A percentile compares a stretch with the other conserved stretches of the same genome.
Evolutionary conservation across 2,797 vertebrate genomes (phyloP).

Genomic region (Sebastes nivosus): DNA sequence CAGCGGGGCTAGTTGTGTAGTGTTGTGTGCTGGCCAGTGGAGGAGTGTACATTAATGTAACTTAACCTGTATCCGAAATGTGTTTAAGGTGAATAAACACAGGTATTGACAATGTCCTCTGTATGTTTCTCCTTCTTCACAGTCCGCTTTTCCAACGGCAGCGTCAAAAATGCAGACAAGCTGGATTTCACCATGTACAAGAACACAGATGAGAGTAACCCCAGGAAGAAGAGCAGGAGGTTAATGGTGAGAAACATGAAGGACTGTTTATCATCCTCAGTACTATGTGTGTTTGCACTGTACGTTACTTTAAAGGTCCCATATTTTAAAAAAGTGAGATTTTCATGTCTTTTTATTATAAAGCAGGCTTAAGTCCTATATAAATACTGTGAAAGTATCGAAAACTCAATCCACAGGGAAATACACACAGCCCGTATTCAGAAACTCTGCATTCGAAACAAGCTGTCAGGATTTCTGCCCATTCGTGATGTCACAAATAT

Average conservation of each 20-base stretch:
- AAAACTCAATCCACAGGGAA: too few species aligned
- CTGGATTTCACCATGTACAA: constrained; percentile 86
- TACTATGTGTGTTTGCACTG: background rate
- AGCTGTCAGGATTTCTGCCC: too few species aligned
- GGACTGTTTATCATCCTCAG: too few species aligned
- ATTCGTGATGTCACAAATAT: too few species aligned
- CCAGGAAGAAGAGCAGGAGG: constrained; percentile 83
- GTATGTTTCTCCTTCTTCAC: background rate
- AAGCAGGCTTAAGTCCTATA: too few species aligned
- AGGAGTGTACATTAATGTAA: background rate
- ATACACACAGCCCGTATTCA: too few species aligned
- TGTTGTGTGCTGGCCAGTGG: background rate
- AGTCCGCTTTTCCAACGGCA: constrained; percentile 94
- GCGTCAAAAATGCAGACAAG: constrained; percentile 73
- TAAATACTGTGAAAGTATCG: too few species aligned
- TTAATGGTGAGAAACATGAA: constrained; percentile 84
- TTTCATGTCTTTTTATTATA: too few species aligned
- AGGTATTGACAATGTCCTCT: background rate
- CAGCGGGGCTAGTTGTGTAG: background rate
- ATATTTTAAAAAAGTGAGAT: accelerated
- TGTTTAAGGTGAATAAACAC: background rate
- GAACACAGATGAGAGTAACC: constrained; percentile 79
- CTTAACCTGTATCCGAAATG: background rate
- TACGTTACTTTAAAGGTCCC: background rate
- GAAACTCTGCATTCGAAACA: too few species aligned